Conservation (phyloP, 2,888 invertebrate genomes). For the Drosophila leonis region DNA sequence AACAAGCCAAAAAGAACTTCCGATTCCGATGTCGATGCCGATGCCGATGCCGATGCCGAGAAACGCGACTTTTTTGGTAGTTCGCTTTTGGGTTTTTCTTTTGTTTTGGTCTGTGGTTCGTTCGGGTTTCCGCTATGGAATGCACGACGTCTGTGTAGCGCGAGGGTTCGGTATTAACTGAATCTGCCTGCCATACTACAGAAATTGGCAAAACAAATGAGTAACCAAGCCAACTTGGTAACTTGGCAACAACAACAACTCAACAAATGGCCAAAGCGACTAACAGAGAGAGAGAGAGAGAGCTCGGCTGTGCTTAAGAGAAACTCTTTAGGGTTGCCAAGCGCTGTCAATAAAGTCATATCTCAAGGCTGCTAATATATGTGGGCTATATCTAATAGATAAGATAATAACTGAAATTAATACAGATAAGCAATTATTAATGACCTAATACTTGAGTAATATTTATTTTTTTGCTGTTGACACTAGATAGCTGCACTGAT, state of each 20-base stretch:
- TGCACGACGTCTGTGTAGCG: slow-evolving; percentile 66
- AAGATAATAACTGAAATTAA: slow-evolving; percentile 19
- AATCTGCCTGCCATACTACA: slow-evolving; percentile 63
- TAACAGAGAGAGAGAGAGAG: slow-evolving; percentile 13
- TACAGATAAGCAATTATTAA: slow-evolving; percentile 2
- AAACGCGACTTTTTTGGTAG: slow-evolving; percentile 43
- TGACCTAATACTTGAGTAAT: slow-evolving; percentile 11
- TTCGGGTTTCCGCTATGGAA: slow-evolving; percentile 31
- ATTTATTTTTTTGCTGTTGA: background rate
- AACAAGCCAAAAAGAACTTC: slow-evolving; percentile 68
- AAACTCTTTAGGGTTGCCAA: slow-evolving; percentile 40
- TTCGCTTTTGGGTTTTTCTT: slow-evolving; percentile 42
- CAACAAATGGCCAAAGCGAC: slow-evolving; percentile 33
- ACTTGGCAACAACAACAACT: slow-evolving; percentile 73
- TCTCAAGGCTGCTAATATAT: slow-evolving; percentile 48
- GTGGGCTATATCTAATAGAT: slow-evolving; percentile 27
- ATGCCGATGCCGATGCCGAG: slow-evolving; percentile 40
- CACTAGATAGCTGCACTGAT: background rate
- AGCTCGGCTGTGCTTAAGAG: slow-evolving; percentile 31
- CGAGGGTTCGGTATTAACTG: slow-evolving; percentile 78
- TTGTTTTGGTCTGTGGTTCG: slow-evolving; percentile 45
- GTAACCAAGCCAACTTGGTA: slow-evolving; percentile 80
- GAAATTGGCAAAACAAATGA: slow-evolving; percentile 80
- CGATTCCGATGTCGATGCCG: slow-evolving; percentile 51
- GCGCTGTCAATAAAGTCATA: slow-evolving; percentile 15